These are phyloP conservation scores for Sebastes glaucus DNA, from an alignment of 2,797 vertebrate species.

Conservation along the genomic window DNA sequence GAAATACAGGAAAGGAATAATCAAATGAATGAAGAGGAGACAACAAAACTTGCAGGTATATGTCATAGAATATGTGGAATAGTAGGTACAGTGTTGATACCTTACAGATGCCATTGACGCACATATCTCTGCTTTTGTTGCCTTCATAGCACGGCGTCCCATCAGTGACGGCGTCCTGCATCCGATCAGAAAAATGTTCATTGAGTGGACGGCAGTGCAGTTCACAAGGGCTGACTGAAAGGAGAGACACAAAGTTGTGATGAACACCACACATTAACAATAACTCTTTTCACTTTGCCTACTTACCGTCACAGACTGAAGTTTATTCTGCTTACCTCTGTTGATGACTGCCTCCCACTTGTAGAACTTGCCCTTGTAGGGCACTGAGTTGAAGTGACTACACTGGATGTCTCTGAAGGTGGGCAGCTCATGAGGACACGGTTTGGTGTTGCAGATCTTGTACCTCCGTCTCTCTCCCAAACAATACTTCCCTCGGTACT, in stretches of 20 bases:
- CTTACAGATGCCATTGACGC: constrained; percentile 97
- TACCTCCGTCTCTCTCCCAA: constrained; percentile 89
- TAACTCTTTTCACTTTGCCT: neutral
- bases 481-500: constrained; percentile 90
- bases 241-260: neutral
- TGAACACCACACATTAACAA: neutral
- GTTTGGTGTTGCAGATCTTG: constrained; percentile 83
- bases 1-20: neutral
- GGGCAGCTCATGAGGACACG: constrained; percentile 79
- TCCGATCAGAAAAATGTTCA: constrained; percentile 89
- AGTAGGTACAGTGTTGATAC: constrained; percentile 66
- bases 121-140: constrained; percentile 86
- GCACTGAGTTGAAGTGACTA: constrained; percentile 87
- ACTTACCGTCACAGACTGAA: neutral
- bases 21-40: neutral
- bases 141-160: constrained; percentile 91
- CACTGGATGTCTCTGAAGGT: constrained; percentile 93
- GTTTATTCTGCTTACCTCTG: constrained; percentile 79
- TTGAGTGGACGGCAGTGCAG: constrained; percentile 91
- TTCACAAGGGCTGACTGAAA: constrained; percentile 90
- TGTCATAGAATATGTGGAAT: neutral
- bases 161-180: constrained; percentile 89
- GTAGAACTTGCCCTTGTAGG: constrained; percentile 90
- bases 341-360: constrained; percentile 90
- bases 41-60: neutral